These are phyloP conservation scores for Barypeithes pellucidus DNA, from an alignment of 2,888 invertebrate species.

Conservation along the genomic window DNA sequence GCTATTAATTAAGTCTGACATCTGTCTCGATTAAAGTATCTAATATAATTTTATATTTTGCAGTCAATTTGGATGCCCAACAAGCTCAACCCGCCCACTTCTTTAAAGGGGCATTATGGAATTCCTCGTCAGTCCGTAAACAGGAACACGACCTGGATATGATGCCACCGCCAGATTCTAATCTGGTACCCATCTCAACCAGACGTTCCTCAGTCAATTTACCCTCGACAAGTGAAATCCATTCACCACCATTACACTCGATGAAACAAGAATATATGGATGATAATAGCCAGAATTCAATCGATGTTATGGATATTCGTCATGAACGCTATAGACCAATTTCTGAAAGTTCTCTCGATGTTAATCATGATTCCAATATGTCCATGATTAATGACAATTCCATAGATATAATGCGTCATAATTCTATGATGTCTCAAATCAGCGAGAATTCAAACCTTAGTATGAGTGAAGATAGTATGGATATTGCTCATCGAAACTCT, in stretches of 20 bases:
- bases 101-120: constrained; percentile 64
- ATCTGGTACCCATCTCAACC: constrained; percentile 75
- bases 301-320: constrained; percentile 67
- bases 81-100: constrained; percentile 56
- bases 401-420: constrained; percentile 70
- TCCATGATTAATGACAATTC: constrained; percentile 72
- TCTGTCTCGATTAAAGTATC: constrained; percentile 59
- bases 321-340: constrained; percentile 67
- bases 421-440: constrained; percentile 60
- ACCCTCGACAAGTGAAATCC: constrained; percentile 74
- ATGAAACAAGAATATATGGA: constrained; percentile 82
- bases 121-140: constrained; percentile 66
- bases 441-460: constrained; percentile 67
- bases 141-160: constrained; percentile 76
- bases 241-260: constrained; percentile 72
- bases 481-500: constrained; percentile 63
- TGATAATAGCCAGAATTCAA: constrained; percentile 81
- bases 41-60: constrained; percentile 67
- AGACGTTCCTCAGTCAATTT: constrained; percentile 75
- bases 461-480: constrained; percentile 64
- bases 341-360: constrained; percentile 71
- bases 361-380: constrained; percentile 68
- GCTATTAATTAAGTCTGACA: constrained; percentile 62
- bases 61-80: constrained; percentile 66
- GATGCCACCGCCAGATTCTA: constrained; percentile 81